Percentiles rank a stretch among this genome's conserved stretches.
These are phyloP conservation scores for Lithophane socia DNA, from an alignment of 2,888 invertebrate species.

Conservation along the genomic window DNA sequence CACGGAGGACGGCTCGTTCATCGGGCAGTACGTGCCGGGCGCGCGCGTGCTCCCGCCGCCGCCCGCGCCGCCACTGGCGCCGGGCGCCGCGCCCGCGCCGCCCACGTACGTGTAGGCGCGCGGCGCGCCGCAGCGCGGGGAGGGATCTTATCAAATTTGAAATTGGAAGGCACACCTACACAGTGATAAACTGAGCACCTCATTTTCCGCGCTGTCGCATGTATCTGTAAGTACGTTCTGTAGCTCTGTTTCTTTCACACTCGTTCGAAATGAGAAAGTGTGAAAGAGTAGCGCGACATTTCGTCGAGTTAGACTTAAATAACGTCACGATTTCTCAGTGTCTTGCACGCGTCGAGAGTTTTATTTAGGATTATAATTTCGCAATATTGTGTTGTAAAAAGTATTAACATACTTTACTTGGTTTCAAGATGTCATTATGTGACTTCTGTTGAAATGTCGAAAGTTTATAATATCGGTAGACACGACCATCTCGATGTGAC, in stretches of 20 bases:
- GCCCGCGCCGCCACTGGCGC: constrained; percentile 74
- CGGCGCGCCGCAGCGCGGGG: neutral
- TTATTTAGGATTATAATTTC: constrained; percentile 37
- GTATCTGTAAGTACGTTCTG: constrained; percentile 1
- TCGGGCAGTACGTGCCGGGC: constrained; percentile 98
- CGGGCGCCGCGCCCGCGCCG: no score
- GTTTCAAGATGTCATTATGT: constrained; percentile 48
- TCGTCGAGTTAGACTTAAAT: constrained; percentile 16
- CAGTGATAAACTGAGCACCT: constrained; percentile 2
- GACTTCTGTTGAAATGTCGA: constrained; percentile 50
- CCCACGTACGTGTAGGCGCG: constrained; percentile 78
- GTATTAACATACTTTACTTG: constrained; percentile 40
- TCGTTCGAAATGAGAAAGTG: neutral
- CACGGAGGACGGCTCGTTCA: constrained; percentile 99
- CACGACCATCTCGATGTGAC: constrained; percentile 37
- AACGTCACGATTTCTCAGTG: constrained; percentile 43
- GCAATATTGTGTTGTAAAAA: constrained; percentile 54
- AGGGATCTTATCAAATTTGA: neutral
- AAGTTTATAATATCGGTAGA: constrained; percentile 26
- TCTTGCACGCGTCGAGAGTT: constrained; percentile 39
- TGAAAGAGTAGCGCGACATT: constrained; percentile 30
- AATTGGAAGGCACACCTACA: constrained; percentile 12
- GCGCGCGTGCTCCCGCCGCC: constrained; percentile 91
- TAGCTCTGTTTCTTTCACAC: constrained; percentile 32
- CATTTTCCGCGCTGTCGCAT: constrained; percentile 21